Base-by-base conservation (phyloP, 2,888 invertebrate species). In the Uropetala carovei region DNA sequence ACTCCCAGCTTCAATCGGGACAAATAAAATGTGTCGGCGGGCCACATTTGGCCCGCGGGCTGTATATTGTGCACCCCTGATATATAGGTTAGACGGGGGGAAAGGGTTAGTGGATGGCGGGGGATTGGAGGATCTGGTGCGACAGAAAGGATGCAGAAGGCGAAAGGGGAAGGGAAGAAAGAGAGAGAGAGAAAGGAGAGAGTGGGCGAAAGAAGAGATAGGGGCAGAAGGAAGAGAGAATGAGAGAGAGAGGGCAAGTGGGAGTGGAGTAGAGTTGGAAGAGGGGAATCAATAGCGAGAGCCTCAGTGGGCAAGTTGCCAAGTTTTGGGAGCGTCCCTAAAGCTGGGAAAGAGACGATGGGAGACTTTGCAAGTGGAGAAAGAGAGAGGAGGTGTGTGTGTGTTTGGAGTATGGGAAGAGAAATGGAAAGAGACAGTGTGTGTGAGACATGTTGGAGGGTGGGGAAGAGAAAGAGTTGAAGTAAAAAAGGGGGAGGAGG, bases 301-400 rank as follows among this genome's bases (percentile, higher is more conserved):
- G 75, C 22, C 75, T 75, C 75, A 22, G 27, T 27, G 75, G 75
- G 75, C 75, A 27, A 75, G 75, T 75, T 75, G 75, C 75, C 75
- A 75, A 75, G 75, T 75, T 75, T 75, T 11, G 18, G 75, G 27
- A 27, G 75, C 22, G 14, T 64, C 64, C 64, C 3, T 64, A n/a
- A 64, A 64, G 16, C 64, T 14, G n/a, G 68, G 68, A 18, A 68
- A 68, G 68, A 68, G 68, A 64, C 13, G 64, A n/a, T 18, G 18
- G 64, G n/a, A 64, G 64, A 22, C 68, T 68, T n/a, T n/a, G 68
- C 22, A n/a, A 68, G 68, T 22, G 43, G 22, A 68, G 68, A 18
- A 68, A n/a, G 68, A 22, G 13, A 43, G 43, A 43, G 43, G 43
- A 43, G 5, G 43, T 43, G 43, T 43, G 43, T 43, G 43, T 43